Conservation (phyloP, 2,113 vertebrate genomes). For the Pterophyllum scalare region DNA sequence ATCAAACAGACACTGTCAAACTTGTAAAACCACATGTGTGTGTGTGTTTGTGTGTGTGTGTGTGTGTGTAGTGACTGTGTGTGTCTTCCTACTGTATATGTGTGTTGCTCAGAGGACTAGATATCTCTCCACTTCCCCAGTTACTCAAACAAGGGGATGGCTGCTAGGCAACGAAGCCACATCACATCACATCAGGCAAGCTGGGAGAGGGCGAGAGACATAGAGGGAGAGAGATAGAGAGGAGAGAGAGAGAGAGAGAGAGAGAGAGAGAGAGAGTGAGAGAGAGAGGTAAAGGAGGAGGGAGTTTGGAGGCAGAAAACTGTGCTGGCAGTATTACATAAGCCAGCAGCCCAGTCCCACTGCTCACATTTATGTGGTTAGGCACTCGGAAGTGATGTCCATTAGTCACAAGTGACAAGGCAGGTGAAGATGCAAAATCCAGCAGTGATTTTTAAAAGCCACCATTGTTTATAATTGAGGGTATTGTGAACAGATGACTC, state of each 20-base stretch:
- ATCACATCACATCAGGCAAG: conserved; percentile 76
- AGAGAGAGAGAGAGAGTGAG: conserved; percentile 34
- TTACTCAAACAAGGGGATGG: conserved; percentile 77
- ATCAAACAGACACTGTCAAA: conserved; percentile 68
- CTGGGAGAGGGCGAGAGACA: conserved; percentile 38
- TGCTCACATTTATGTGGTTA: conserved; percentile 72
- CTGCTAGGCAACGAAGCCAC: conserved; percentile 79
- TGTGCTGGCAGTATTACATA: conserved; percentile 76
- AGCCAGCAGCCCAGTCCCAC: conserved; percentile 70
- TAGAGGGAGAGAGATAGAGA: conserved; percentile 13
- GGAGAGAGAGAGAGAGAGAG: too few species aligned
- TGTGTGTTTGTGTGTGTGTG: conserved; percentile 5
- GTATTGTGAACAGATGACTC: conserved; percentile 41
- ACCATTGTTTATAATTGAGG: conserved; percentile 56
- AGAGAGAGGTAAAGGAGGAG: conserved; percentile 31
- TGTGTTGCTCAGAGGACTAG: conserved; percentile 62
- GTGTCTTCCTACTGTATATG: conserved; percentile 21
- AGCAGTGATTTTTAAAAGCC: conserved; percentile 59
- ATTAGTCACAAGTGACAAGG: conserved; percentile 74
- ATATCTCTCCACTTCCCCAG: conserved; percentile 70
- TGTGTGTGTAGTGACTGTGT: conserved; percentile 13
- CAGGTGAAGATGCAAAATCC: conserved; percentile 67
- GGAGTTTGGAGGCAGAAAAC: conserved; percentile 64
- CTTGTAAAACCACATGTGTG: conserved; percentile 57
- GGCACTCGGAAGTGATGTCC: conserved; percentile 74